phyloP scores from a whole-genome alignment of 1,140 invertebrate species.

The Neodiprion pinetum region DNA sequence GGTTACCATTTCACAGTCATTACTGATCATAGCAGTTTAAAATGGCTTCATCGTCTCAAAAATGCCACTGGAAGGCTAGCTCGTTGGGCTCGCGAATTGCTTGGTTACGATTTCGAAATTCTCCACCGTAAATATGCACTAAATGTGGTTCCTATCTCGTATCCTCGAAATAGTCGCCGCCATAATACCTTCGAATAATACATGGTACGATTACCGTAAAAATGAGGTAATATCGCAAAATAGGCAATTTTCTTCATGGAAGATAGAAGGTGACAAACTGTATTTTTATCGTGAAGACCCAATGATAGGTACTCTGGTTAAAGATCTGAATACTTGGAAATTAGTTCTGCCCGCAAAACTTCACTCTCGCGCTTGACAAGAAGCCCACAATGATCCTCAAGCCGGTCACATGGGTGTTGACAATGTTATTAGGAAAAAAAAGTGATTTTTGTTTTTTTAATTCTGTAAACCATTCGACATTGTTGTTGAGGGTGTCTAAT shows the following conservation, averaged over 20 bases:
- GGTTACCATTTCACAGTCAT: slow-evolving; percentile 46
- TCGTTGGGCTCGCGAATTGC: slow-evolving; percentile 54
- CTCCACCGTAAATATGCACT: slow-evolving; percentile 43
- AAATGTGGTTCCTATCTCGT: slow-evolving; percentile 43
- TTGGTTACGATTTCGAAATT: slow-evolving; percentile 50
- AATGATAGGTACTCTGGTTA: not conserved
- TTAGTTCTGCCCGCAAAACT: slow-evolving; percentile 18
- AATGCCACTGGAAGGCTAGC: slow-evolving; percentile 51
- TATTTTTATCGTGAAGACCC: not conserved
- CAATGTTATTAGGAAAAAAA: not conserved
- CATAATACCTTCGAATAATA: not conserved
- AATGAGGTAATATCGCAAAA: not conserved
- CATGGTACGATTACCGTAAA: slow-evolving; percentile 12
- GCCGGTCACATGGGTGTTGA: slow-evolving; percentile 28
- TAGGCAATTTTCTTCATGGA: slow-evolving; percentile 9
- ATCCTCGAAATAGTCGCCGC: slow-evolving; percentile 16
- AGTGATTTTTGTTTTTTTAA: too few relatives aligned
- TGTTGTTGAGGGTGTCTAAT: too few relatives aligned
- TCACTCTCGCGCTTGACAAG: not conserved
- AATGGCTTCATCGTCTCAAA: slow-evolving; percentile 58
- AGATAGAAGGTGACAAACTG: not conserved
- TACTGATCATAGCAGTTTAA: slow-evolving; percentile 61
- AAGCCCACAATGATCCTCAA: slow-evolving; percentile 25
- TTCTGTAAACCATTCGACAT: too few relatives aligned
- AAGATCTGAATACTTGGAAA: slow-evolving; percentile 20